phyloP scores from a whole-genome alignment of 2,888 invertebrate genomes.

The Lissocephala sabroskyi region DNA sequence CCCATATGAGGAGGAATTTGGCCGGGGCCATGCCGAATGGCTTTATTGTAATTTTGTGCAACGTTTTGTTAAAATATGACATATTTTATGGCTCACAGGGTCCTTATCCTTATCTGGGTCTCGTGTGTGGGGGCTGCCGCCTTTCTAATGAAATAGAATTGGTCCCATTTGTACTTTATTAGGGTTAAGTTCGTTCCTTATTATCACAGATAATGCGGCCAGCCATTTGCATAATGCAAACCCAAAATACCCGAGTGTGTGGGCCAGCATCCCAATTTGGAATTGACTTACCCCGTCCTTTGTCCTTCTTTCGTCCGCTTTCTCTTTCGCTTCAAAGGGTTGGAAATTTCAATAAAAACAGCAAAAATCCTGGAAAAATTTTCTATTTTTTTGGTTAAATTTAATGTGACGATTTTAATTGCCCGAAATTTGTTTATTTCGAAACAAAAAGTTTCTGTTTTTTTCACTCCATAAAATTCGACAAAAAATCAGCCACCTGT shows the following conservation, averaged over 20 bases:
- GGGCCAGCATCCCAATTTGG: too few species aligned
- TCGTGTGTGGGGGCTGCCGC: slow-evolving; percentile 18
- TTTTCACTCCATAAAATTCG: slow-evolving; percentile 50
- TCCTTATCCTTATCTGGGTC: slow-evolving; percentile 37
- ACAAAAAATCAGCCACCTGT: slow-evolving; percentile 52
- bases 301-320: too few species aligned
- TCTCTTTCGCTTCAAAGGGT: too few species aligned
- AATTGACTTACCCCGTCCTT: too few species aligned
- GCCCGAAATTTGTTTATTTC: too few species aligned
- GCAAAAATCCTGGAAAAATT: not conserved
- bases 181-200: slow-evolving; percentile 44
- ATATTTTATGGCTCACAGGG: slow-evolving; percentile 64
- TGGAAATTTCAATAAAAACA: too few species aligned
- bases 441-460: too few species aligned
- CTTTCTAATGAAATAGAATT: slow-evolving; percentile 63
- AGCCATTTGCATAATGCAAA: slow-evolving; percentile 12
- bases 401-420: too few species aligned
- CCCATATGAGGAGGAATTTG: slow-evolving; percentile 31
- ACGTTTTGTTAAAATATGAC: slow-evolving; percentile 59
- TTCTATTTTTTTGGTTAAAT: slow-evolving; percentile 2
- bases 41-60: slow-evolving; percentile 54
- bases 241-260: too few species aligned
- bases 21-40: slow-evolving; percentile 46
- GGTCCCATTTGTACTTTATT: slow-evolving; percentile 69
- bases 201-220: slow-evolving; percentile 45